Evolutionary conservation across 2,797 vertebrate species (phyloP).

Genomic region (Gastrophryne carolinensis): DNA sequence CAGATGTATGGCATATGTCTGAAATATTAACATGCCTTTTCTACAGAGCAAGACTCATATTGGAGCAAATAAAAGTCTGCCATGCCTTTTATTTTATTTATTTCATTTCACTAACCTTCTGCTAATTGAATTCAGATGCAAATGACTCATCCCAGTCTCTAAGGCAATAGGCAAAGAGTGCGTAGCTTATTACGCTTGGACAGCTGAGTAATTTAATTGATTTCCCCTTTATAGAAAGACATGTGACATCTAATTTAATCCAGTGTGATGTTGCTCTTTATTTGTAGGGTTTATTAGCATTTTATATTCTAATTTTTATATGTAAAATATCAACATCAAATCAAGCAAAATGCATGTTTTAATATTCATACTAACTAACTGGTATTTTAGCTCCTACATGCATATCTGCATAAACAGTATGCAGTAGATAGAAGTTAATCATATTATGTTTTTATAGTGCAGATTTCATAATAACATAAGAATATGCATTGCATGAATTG

Average conservation of each 20-base stretch:
- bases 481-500: too few relatives aligned
- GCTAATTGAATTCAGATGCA: conserved; percentile 38
- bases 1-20: not conserved
- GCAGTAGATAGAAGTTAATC: too few relatives aligned
- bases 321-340: not conserved
- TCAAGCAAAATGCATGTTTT: not conserved
- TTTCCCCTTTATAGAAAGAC: conserved; percentile 34
- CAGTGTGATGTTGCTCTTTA: conserved; percentile 6
- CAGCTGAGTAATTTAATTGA: conserved; percentile 24
- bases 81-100: conserved; percentile 25
- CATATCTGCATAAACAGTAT: too few relatives aligned
- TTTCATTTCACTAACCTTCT: conserved; percentile 26
- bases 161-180: not conserved
- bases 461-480: too few relatives aligned
- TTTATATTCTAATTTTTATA: too few relatives aligned
- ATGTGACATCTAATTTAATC: conserved; percentile 28
- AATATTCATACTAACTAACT: conserved; percentile 29
- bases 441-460: too few relatives aligned
- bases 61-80: conserved; percentile 26
- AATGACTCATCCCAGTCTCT: conserved; percentile 25
- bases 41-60: conserved; percentile 13
- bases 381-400: conserved; percentile 17
- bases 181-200: conserved; percentile 8
- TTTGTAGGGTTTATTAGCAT: conserved; percentile 17
- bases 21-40: not conserved